Base-by-base conservation (phyloP, 2,888 invertebrate genomes). In the Sclerodermus sp. region DNA sequence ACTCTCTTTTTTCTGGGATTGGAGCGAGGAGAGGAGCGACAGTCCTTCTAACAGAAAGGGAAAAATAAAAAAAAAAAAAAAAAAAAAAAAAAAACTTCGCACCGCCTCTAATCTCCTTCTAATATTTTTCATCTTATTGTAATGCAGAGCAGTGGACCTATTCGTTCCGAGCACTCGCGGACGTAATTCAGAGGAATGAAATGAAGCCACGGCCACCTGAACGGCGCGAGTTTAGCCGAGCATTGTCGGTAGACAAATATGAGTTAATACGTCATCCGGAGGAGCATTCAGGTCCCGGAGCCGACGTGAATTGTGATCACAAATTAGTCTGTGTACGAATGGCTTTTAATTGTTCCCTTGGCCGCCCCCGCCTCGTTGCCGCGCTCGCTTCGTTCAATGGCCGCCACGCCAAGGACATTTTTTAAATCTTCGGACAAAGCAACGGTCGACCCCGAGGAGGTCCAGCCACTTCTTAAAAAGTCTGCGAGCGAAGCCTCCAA, bases 161-260 rank as follows among this genome's bases (percentile, higher is more conserved):
- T 23, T 23, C 3, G 23, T 23, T 8, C 23, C 58, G 55, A 59
- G 53, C 55, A 53, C 60, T 55, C 53, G 58, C 44, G 55, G 41
- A 47, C 60, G 57, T 57, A 51, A 61, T 59, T 61, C 55, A 56
- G 60, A 60, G 65, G 63, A 63, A 68, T 66, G 62, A 66, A 68
- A 68, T 67, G 63, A 73, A 73, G 70, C 64, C 64, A 66, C 66
- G 67, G 67, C 69, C 71, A 74, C 70, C 71, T 74, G 71, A 70
- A 66, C 60, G 60, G 34, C 23, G 68, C 68, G 67, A 70, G 67
- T 68, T 72, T 65, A 66, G 66, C 61, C 60, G 68, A 57, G 63
- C 57, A 73, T 73, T 75, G 73, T 73, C 66, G 63, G 66, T 66
- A 73, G 74, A 76, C 73, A 75, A 76, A 76, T 73, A 74, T 70